Evolutionary conservation across 2,888 invertebrate genomes (phyloP).

Genomic region (Zygothrica quintamaculata): DNA sequence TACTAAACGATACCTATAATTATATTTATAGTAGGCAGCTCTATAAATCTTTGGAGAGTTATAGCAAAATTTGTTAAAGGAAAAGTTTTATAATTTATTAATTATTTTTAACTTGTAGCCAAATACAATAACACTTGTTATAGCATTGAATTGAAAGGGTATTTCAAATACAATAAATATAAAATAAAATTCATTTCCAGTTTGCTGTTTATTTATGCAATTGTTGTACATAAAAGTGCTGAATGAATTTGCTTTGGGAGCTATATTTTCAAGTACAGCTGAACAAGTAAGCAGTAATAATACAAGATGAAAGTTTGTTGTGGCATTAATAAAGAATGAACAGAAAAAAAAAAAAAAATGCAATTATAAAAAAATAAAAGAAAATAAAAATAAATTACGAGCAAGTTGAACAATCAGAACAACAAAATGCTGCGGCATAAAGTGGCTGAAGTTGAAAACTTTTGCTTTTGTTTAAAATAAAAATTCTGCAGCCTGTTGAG

Average conservation of each 20-base stretch:
- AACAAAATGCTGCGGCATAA: slow-evolving; percentile 43
- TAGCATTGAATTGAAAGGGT: too few species aligned
- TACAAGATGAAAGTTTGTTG: slow-evolving; percentile 10
- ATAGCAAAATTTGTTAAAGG: too few species aligned
- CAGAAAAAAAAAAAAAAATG: slow-evolving; percentile 17
- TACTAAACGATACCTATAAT: too few species aligned
- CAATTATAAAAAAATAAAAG: background rate
- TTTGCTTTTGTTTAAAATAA: slow-evolving; percentile 71
- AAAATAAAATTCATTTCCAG: too few species aligned
- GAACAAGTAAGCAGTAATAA: slow-evolving; percentile 20
- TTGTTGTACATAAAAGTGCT: slow-evolving; percentile 66
- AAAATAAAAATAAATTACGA: slow-evolving; percentile 23
- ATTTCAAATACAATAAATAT: too few species aligned
- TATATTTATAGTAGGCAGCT: too few species aligned
- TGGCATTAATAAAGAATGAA: slow-evolving; percentile 10
- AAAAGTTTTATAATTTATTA: too few species aligned
- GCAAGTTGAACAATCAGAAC: slow-evolving; percentile 48
- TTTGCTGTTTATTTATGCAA: slow-evolving; percentile 39
- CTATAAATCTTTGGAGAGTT: too few species aligned
- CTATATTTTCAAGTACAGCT: slow-evolving; percentile 42
- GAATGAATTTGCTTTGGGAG: slow-evolving; percentile 40
- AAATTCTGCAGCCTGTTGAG: slow-evolving; percentile 74
- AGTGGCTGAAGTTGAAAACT: slow-evolving; percentile 68
- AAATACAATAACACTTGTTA: too few species aligned
- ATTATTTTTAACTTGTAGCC: too few species aligned